Base-by-base conservation (phyloP, 2,888 invertebrate species). In the Tetragonula carbonaria region DNA sequence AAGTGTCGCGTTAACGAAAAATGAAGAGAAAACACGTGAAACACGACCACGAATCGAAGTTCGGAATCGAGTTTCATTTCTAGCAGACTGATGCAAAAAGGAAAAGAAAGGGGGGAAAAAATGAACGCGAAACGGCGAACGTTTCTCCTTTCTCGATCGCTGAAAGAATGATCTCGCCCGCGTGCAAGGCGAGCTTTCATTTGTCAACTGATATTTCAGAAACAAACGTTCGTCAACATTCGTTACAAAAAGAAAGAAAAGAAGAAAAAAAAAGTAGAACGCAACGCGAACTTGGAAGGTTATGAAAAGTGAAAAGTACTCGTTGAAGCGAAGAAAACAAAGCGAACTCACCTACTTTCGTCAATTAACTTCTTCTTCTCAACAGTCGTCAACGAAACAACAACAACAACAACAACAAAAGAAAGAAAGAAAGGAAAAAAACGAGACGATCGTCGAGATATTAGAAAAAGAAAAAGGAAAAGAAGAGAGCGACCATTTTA, bases 1-100 rank as follows among this genome's bases (percentile, higher is more conserved):
- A 45, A 45, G 11, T 21, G n/a, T 21, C 14, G n/a, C 16, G n/a
- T 38, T 2, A 16, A n/a, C 16, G 55, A 28, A 59, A 33, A 33
- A 45, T 2, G 80, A 80, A 73, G 33, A 57, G 33, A 55, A 2
- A 59, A 50, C 28, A 8, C 45, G 45, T 16, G 21, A 67, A 68
- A 18, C 57, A 14, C 28, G 51, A 38, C 45, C 8, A 8, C 33
- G 28, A 28, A 14, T 55, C 57, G 51, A 82, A 82, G 68, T 57
- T 50, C 65, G 8, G 8, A 74, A 59, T 70, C 45, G 70, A 65
- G 38, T 63, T 82, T 70, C 63, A 70, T 82, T 82, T 57, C 50
- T 74, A 38, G 23, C 51, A 63, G n/a, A 51, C 70, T 65, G 33
- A 70, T 74, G 74, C 68, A 82, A 82, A 81, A 74, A 3, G 33